Base-by-base conservation (phyloP, 92 coral and sea anemone species). In the Porites divaricata region DNA sequence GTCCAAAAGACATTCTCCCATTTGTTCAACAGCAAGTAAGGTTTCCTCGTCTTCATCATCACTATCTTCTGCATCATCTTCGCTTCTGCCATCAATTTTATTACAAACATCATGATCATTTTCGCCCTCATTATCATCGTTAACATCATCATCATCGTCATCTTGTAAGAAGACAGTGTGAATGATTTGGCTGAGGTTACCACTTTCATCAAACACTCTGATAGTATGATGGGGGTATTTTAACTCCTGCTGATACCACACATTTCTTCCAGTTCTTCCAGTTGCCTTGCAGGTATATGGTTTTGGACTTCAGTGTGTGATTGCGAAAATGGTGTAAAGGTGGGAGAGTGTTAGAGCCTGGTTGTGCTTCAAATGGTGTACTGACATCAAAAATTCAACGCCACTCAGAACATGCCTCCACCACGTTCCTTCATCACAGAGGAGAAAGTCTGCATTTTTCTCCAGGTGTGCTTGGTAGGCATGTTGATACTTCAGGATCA, bases 401-500 rank as follows among this genome's bases (percentile, higher is more conserved):
- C 76, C 76, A 17, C 25, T 71, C 8, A n/a, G 57, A 17, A 71
- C 13, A 17, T 71, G 56, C 76, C 76, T 71, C 58, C 76, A 35
- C 76, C 76, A 71, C 9, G n/a, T n/a, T n/a, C n/a, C n/a, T n/a
- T n/a, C n/a, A n/a, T n/a, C n/a, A n/a, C n/a, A n/a, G n/a, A 51
- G 54, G 9, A 51, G 54, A 9, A 51, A 51, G 54, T 51, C 54
- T 51, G 54, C 54, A 51, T 4, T 4, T 51, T 51, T 51, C 9
- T 51, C 54, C 54, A 51, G 54, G 54, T 51, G 54, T 51, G 54
- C 54, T 51, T 51, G 54, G 54, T 51, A 80, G 17, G 61, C 77
- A 21, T 56, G 48, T 25, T 57, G 61, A n/a, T 90, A 68, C 67
- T 72, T 70, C n/a, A 57, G 20, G 1, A 86, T 65, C 23, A 86